phyloP scores from a whole-genome alignment of 2,797 vertebrate species.

The Spondyliosoma cantharus region DNA sequence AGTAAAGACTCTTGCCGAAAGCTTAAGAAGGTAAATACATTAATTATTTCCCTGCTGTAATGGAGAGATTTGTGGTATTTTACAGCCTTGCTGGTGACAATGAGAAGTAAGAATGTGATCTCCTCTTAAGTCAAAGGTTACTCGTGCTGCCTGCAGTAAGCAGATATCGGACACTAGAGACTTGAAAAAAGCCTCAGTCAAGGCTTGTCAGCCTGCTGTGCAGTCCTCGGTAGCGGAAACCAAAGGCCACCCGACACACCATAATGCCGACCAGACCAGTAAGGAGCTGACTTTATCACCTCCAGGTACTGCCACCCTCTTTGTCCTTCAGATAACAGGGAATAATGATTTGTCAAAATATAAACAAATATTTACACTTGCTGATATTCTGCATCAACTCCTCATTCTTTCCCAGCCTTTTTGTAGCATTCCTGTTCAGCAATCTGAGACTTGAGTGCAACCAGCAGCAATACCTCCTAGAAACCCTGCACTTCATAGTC shows the following conservation, averaged over 20 bases:
- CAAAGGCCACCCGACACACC: conserved; percentile 34
- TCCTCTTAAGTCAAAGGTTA: conserved; percentile 68
- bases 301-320: conserved; percentile 77
- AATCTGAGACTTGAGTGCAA: too few species aligned
- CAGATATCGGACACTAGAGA: conserved; percentile 47
- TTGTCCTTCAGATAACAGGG: background rate
- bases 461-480: background rate
- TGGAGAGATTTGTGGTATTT: background rate
- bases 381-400: too few species aligned
- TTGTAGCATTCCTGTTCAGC: background rate
- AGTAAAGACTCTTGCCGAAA: conserved; percentile 60
- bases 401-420: background rate
- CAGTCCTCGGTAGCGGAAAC: conserved; percentile 38
- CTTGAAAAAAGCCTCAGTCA: conserved; percentile 46
- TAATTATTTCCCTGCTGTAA: background rate
- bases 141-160: conserved; percentile 44
- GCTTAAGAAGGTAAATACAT: conserved; percentile 84
- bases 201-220: conserved; percentile 32
- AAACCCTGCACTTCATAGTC: background rate
- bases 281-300: conserved; percentile 66
- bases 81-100: conserved; percentile 12
- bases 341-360: background rate
- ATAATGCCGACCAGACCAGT: conserved; percentile 43
- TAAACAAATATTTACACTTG: background rate
- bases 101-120: conserved; percentile 42